phyloP scores from a whole-genome alignment of 35 echinoderm and acorn worm genomes.

The Stichopus chloronotus region DNA sequence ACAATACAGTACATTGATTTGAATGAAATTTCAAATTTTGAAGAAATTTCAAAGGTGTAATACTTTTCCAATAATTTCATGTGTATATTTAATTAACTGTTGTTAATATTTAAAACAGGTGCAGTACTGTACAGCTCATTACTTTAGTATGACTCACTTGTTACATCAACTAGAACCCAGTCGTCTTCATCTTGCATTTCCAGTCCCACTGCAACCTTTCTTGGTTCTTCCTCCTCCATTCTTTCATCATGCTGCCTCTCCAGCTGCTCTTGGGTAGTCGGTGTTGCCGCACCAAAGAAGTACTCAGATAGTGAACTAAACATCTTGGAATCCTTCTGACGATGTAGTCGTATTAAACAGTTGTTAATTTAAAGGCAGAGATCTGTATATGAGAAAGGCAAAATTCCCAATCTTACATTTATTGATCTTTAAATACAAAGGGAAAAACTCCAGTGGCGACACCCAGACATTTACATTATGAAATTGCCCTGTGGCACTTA shows the following conservation, averaged over 20 bases:
- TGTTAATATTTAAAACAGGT: no score
- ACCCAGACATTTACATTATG: no score
- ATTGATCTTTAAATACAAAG: no score
- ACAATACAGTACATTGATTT: no score
- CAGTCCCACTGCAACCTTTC: slow-evolving; percentile 12
- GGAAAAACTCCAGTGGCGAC: no score
- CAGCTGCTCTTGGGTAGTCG: neutral
- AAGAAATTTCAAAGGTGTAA: no score
- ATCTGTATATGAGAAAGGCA: neutral
- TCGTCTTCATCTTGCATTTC: slow-evolving; percentile 69
- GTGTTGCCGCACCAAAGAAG: slow-evolving; percentile 73
- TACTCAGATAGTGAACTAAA: slow-evolving; percentile 88
- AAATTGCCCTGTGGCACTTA: no score
- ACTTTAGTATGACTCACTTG: slow-evolving; percentile 64
- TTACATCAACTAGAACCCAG: slow-evolving; percentile 97
- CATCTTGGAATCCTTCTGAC: slow-evolving; percentile 59
- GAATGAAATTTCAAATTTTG: no score
- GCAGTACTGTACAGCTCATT: no score
- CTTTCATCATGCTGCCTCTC: neutral
- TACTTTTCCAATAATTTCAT: no score
- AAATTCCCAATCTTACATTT: no score
- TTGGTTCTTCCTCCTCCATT: slow-evolving; percentile 26
- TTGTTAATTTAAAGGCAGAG: neutral
- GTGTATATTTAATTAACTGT: no score
- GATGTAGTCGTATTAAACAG: neutral